phyloP scores from a whole-genome alignment of 2,888 invertebrate genomes.

The Lepidocyrtoides sp. region DNA sequence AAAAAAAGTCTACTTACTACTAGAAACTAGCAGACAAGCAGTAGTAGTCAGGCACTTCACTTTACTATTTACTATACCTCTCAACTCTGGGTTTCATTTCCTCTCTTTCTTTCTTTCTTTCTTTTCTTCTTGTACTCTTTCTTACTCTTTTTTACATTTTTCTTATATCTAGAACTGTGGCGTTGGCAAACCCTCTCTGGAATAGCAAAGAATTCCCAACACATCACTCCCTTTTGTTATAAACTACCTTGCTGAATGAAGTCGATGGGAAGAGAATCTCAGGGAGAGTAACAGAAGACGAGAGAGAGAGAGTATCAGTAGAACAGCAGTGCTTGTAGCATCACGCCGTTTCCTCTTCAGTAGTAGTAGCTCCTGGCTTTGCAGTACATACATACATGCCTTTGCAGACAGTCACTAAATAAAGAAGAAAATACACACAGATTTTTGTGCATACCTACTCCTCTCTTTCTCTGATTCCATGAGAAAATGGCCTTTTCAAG shows the following conservation, averaged over 20 bases:
- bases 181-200: not conserved
- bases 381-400: too few species aligned
- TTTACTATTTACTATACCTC: conserved; percentile 27
- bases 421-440: not conserved
- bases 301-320: conserved; percentile 22
- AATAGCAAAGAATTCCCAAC: conserved; percentile 29
- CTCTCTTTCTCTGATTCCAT: not conserved
- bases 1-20: not conserved
- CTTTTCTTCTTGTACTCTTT: not conserved
- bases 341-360: not conserved
- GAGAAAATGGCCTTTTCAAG: not conserved
- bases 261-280: conserved; percentile 9
- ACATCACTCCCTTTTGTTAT: conserved; percentile 40
- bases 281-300: not conserved
- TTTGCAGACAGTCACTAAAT: not conserved
- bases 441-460: not conserved
- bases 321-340: not conserved
- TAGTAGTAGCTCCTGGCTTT: too few species aligned
- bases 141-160: not conserved
- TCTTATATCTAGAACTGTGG: not conserved
- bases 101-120: conserved; percentile 19
- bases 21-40: not conserved
- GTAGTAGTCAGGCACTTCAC: conserved; percentile 1
- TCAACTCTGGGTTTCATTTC: conserved; percentile 24
- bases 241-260: conserved; percentile 35